phyloP scores from a whole-genome alignment of 2,797 vertebrate species.

The Cuculus canorus region DNA sequence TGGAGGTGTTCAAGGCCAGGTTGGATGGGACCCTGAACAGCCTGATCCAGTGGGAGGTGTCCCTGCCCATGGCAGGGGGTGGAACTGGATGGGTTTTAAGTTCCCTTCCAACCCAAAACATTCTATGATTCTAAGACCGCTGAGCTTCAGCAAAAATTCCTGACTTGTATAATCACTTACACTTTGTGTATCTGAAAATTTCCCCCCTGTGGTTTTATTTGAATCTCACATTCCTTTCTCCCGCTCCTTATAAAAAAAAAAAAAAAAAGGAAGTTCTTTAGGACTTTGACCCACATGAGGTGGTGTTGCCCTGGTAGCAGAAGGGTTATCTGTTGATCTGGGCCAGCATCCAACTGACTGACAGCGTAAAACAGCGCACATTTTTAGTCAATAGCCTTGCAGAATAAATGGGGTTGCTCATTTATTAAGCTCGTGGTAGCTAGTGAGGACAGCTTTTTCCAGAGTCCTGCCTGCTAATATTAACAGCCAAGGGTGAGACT shows the following conservation, averaged over 20 bases:
- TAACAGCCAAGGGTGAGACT: not conserved
- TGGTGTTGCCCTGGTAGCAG: not conserved
- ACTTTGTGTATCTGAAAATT: not conserved
- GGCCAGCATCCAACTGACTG: not conserved
- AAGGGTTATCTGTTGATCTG: not conserved
- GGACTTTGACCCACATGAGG: not conserved
- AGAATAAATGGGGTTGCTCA: not conserved
- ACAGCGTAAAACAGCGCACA: not conserved
- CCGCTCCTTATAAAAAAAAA: not conserved
- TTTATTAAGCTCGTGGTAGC: not conserved
- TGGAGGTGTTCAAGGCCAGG: too few relatives aligned
- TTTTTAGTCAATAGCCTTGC: not conserved
- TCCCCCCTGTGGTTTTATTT: not conserved
- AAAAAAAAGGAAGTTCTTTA: not conserved
- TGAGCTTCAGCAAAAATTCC: not conserved
- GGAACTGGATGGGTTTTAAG: too few relatives aligned
- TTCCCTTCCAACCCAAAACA: too few relatives aligned
- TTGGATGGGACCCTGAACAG: too few relatives aligned
- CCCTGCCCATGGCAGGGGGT: too few relatives aligned
- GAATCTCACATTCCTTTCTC: conserved; percentile 8
- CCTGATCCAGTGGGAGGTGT: too few relatives aligned
- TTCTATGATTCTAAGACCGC: not conserved
- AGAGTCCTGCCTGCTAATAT: not conserved
- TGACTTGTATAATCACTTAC: not conserved
- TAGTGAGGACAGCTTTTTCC: not conserved